Evolutionary conservation across 2,888 invertebrate genomes (phyloP), one percentile per base, ranked within the genome.

Genomic region (Eumacrocentrus americanus): DNA sequence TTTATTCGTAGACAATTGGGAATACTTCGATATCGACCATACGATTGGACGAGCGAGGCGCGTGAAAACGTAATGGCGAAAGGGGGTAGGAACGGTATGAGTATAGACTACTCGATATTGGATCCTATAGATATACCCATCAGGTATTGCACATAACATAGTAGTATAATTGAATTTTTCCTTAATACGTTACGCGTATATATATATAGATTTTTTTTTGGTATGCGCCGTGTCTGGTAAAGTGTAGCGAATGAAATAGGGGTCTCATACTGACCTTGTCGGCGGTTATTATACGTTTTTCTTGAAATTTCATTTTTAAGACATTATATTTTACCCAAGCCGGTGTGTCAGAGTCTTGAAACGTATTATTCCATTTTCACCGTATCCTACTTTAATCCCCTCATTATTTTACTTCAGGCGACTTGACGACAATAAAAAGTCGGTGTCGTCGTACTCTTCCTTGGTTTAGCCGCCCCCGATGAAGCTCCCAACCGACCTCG

Each of bases 371-470:
- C 4, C 23, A 40, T 40, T 40, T 40, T 40, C 22, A 52, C 37
- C 40, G 22, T 16, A 52, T 25, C 22, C 38, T 29, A 44, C 50
- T 56, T 34, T 47, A 57, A 52, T 35, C 59, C 59, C 47, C 70
- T 73, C 67, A 70, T 73, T 72, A 72, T 72, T 72, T 71, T 65
- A 73, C 74, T 70, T 68, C 67, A 66, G 62, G 60, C 60, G 67
- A 62, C 63, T 65, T 69, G 63, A 48, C 44, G 22, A 58, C 53
- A 56, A 56, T 68, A 67, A 71, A 73, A 67, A 65, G 61, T 63
- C 46, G 38, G 48, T 44, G 51, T 46, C n/a, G n/a, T n/a, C n/a
- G 22, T 40, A 47, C 44, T 61, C 59, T 61, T 55, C 7, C 34
- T 48, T 48, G 18, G 42, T 48, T 54, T 64, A 35, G 22, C 22